These are phyloP conservation scores for Pangasius djambal DNA, from an alignment of 2,797 vertebrate genomes.

Conservation along the genomic window DNA sequence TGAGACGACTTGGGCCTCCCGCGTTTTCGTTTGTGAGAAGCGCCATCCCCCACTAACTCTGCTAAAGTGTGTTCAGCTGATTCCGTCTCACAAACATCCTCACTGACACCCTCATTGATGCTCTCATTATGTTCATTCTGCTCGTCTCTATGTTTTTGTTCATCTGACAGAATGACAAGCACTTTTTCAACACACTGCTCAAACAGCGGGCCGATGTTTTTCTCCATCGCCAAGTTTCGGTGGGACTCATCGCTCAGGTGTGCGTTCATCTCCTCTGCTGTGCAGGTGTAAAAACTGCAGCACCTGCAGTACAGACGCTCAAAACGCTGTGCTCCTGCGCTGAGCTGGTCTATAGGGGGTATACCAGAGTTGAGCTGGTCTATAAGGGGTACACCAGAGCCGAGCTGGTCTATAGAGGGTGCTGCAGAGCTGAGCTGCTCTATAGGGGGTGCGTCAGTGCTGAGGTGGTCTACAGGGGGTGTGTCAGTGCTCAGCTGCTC, in stretches of 20 bases:
- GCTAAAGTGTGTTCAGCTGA: not conserved
- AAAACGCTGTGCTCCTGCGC: not conserved
- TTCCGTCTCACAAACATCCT: slow-evolving; percentile 1
- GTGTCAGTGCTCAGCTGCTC: not conserved
- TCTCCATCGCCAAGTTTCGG: slow-evolving; percentile 80
- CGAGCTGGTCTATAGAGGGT: not conserved
- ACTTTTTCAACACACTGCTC: slow-evolving; percentile 86
- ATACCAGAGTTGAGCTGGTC: not conserved
- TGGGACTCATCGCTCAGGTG: slow-evolving; percentile 89
- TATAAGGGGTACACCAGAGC: not conserved
- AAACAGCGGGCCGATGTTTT: slow-evolving; percentile 76
- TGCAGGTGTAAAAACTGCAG: slow-evolving; percentile 87
- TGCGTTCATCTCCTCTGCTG: slow-evolving; percentile 87
- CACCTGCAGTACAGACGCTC: slow-evolving; percentile 83
- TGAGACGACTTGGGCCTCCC: slow-evolving; percentile 82
- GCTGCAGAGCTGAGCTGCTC: not conserved
- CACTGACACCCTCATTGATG: slow-evolving; percentile 47
- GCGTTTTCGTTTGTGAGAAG: slow-evolving; percentile 76
- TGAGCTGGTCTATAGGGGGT: not conserved
- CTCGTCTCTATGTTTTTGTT: slow-evolving; percentile 15
- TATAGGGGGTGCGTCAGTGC: too few relatives aligned
- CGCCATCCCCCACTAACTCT: slow-evolving; percentile 54
- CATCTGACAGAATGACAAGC: slow-evolving; percentile 66
- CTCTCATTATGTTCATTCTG: slow-evolving; percentile 21
- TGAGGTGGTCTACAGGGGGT: not conserved